Percentiles rank a stretch among this genome's conserved stretches.
phyloP scores from a whole-genome alignment of 2,888 invertebrate genomes.

The Patella ulyssiponensis region DNA sequence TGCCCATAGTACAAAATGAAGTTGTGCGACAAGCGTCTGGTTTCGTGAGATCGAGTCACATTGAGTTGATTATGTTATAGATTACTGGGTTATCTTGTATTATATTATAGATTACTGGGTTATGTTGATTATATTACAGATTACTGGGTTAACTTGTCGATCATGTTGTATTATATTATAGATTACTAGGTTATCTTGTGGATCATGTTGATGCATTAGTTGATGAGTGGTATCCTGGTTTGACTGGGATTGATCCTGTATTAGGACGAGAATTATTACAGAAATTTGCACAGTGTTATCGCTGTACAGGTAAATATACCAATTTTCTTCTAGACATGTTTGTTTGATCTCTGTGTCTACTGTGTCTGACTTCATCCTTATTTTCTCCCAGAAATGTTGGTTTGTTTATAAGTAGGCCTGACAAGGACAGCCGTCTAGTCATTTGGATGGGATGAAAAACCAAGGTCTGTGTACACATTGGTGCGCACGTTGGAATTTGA shows the following conservation, averaged over 20 bases:
- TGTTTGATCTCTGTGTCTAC: neutral
- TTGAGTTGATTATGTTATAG: slow-evolving; percentile 37
- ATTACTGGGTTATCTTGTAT: slow-evolving; percentile 62
- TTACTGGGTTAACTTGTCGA: slow-evolving; percentile 64
- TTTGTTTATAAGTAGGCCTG: too few relatives aligned
- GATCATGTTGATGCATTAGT: slow-evolving; percentile 66
- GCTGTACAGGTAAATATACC: slow-evolving; percentile 50
- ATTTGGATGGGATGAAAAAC: too few relatives aligned
- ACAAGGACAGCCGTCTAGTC: too few relatives aligned
- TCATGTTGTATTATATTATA: slow-evolving; percentile 51
- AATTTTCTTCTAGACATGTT: neutral
- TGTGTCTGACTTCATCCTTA: too few relatives aligned
- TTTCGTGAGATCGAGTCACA: too few relatives aligned
- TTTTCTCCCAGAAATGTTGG: too few relatives aligned
- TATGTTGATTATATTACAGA: too few relatives aligned
- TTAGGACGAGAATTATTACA: slow-evolving; percentile 61
- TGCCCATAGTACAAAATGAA: too few relatives aligned
- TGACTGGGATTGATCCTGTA: slow-evolving; percentile 59
- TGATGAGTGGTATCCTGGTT: slow-evolving; percentile 70
- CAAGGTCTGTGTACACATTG: too few relatives aligned
- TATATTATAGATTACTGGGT: too few relatives aligned
- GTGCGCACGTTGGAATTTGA: too few relatives aligned
- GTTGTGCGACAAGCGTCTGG: too few relatives aligned
- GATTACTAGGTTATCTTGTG: slow-evolving; percentile 63
- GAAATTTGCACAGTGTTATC: slow-evolving; percentile 55